These are phyloP conservation scores for Entomobrya proxima DNA, from an alignment of 2,888 invertebrate species.

Conservation along the genomic window DNA sequence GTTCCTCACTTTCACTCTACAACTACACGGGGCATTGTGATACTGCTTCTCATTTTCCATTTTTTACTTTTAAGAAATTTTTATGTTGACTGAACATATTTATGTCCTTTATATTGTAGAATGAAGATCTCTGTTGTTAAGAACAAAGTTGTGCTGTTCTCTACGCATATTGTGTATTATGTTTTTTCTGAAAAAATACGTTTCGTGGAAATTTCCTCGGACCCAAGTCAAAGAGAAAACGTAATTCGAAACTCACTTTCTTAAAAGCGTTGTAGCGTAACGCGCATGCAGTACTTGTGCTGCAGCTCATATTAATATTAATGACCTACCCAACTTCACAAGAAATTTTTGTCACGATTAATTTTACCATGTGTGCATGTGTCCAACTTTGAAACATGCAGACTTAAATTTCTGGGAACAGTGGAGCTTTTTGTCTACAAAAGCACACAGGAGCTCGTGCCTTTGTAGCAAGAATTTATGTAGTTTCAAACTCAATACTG, in stretches of 20 bases:
- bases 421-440: constrained; percentile 22
- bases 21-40: no score
- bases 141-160: neutral
- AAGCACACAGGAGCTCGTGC: constrained; percentile 44
- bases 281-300: constrained; percentile 19
- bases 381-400: neutral
- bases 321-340: neutral
- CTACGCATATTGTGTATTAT: neutral
- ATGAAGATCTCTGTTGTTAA: no score
- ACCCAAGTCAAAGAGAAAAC: neutral
- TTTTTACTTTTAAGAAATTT: no score
- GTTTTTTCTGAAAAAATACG: neutral
- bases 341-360: constrained; percentile 38
- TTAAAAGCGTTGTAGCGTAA: constrained; percentile 27
- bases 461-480: constrained; percentile 40
- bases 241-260: constrained; percentile 16
- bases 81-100: no score
- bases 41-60: no score
- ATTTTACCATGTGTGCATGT: constrained; percentile 5
- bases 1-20: no score
- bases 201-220: neutral
- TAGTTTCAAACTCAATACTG: no score
- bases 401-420: constrained; percentile 1
- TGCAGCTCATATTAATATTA: neutral
- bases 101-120: no score